Evolutionary conservation across 1,140 invertebrate genomes (phyloP), one percentile per base, ranked within the genome.

Genomic region (Drosophila repleta): DNA sequence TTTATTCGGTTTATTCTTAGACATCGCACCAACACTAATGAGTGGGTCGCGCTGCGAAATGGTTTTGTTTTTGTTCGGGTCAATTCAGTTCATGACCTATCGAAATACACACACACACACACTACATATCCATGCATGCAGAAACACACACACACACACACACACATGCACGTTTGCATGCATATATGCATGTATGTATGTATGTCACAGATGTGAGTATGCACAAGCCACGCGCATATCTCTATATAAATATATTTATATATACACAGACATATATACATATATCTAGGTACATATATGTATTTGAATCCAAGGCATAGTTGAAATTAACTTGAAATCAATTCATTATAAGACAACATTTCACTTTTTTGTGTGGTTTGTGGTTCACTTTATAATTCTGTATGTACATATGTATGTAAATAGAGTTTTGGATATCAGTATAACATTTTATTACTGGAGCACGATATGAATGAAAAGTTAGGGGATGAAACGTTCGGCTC

Each of bases 61-160:
- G 35, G 18, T 66, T 73, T 76, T 73, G 73, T 80, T 83, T 64
- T 65, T 64, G 66, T 63, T 51, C 81, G 75, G 80, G 81, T 85
- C 80, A 85, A 84, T 80, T 68, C 73, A 85, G 80, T 84, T 84
- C 81, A 84, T 85, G 80, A 84, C 81, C 80, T 84, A 85, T 85
- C 67, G 62, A 85, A 76, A 80, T 57, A 37, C 48, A 61, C 69
- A 63, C 66, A 41, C 52, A 32, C 37, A 71, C 37, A 52, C 24
- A 32, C 35, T 39, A 24, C 21, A 26, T 24, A 26, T 43, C n/a
- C n/a, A 43, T 6, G 15, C 10, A 35, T 35, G 15, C 29, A 13
- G 4, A 24, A 20, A 43, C 18, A 29, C 18, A 65, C 46, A 63
- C 46, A 32, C 18, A 65, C 43, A 58, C 43, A 18, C 13, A 13